Evolutionary conservation across 2,113 vertebrate species (phyloP).

Genomic region (Heteronetta atricapilla): DNA sequence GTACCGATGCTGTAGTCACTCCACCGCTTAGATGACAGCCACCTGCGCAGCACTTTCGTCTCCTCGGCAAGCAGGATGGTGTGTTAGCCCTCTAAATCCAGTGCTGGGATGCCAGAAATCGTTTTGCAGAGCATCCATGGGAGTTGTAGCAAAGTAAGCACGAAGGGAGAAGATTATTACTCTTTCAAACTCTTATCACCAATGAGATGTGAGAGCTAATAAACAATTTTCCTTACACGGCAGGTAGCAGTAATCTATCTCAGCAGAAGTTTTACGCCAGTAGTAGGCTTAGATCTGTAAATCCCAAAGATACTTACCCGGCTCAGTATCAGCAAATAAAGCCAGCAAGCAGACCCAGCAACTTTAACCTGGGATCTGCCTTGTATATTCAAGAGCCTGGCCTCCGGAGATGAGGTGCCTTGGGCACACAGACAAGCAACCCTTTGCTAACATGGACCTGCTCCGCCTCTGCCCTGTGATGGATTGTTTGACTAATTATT

Average conservation of each 20-base stretch:
- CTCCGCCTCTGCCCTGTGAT: neutral
- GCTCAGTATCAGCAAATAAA: neutral
- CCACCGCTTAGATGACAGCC: fast-evolving
- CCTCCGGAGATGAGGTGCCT: neutral
- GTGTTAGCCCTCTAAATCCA: neutral
- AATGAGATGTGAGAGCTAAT: fast-evolving
- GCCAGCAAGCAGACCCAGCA: fast-evolving
- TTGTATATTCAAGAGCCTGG: neutral
- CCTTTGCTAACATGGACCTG: neutral
- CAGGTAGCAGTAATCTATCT: neutral
- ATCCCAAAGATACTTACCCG: neutral
- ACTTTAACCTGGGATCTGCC: neutral
- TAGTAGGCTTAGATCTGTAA: neutral
- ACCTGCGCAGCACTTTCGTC: neutral
- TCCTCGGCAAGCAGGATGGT: fast-evolving
- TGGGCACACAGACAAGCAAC: neutral
- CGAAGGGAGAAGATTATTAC: fast-evolving
- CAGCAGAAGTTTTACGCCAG: neutral
- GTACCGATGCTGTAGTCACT: neutral
- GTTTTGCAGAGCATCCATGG: neutral
- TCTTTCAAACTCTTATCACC: neutral
- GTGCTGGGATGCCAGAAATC: neutral
- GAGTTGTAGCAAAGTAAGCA: fast-evolving
- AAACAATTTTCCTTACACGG: neutral
- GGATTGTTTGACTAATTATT: constrained; percentile 28